phyloP scores from a whole-genome alignment of 1,140 invertebrate genomes.

The Cherax quadricarinatus region DNA sequence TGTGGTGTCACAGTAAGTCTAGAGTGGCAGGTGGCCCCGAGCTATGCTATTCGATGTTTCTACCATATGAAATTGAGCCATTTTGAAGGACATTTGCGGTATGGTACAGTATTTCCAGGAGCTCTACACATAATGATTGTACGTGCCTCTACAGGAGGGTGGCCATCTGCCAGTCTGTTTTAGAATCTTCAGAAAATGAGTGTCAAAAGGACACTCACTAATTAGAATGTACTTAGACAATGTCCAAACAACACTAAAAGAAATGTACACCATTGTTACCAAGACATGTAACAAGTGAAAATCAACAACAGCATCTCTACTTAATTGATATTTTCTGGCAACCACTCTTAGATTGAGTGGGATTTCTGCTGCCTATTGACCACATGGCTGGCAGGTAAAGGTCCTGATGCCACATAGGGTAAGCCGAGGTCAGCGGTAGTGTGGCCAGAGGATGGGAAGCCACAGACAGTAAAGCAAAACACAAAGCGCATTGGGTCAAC shows the following conservation, averaged over 20 bases:
- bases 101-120: slow-evolving; percentile 44
- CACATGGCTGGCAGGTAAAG: slow-evolving; percentile 19
- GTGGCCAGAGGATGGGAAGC: slow-evolving; percentile 31
- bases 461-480: slow-evolving; percentile 57
- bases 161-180: slow-evolving; percentile 57
- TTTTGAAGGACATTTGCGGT: slow-evolving; percentile 54
- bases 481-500: slow-evolving; percentile 45
- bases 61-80: slow-evolving; percentile 70
- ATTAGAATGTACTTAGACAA: slow-evolving; percentile 66
- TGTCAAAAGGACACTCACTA: slow-evolving; percentile 60
- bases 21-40: slow-evolving; percentile 38
- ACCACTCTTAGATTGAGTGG: slow-evolving; percentile 30
- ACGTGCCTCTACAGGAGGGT: slow-evolving; percentile 62
- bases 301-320: slow-evolving; percentile 66
- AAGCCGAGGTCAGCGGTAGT: slow-evolving; percentile 43
- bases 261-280: slow-evolving; percentile 66
- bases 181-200: slow-evolving; percentile 48
- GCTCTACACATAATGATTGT: slow-evolving; percentile 65
- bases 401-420: slow-evolving; percentile 49
- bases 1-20: slow-evolving; percentile 27
- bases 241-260: slow-evolving; percentile 70
- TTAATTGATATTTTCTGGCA: slow-evolving; percentile 40
- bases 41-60: slow-evolving; percentile 66
- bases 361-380: slow-evolving; percentile 23
- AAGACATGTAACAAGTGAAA: slow-evolving; percentile 66